phyloP scores from a whole-genome alignment of 2,113 vertebrate species.

The Heterocephalus glaber region DNA sequence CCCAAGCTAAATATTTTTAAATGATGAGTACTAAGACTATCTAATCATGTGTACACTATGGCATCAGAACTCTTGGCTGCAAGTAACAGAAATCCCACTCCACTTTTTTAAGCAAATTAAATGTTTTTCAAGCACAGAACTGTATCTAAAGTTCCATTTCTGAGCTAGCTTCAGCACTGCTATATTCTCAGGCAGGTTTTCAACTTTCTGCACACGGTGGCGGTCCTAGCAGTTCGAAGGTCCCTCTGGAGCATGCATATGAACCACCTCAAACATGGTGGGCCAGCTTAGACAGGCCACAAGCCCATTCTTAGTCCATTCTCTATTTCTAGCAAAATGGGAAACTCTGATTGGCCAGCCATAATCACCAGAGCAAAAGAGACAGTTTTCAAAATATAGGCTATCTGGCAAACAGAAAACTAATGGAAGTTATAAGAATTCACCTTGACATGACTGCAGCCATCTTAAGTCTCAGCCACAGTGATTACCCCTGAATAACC shows the following conservation, averaged over 20 bases:
- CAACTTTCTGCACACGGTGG: neutral
- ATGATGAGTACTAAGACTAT: neutral
- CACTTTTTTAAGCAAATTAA: neutral
- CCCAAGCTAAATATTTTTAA: neutral
- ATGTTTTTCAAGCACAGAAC: neutral
- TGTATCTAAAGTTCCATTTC: neutral
- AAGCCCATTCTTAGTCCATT: neutral
- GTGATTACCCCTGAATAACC: too few species aligned
- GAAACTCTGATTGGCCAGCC: neutral
- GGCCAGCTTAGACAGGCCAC: neutral
- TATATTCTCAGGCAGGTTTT: neutral
- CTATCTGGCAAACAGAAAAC: neutral
- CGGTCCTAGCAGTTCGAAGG: neutral
- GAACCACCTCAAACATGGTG: neutral
- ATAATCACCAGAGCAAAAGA: neutral
- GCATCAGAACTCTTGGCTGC: neutral
- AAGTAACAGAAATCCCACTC: neutral
- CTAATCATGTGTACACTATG: neutral
- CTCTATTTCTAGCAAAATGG: neutral
- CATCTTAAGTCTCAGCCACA: neutral
- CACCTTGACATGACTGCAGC: neutral
- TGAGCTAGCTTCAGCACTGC: neutral
- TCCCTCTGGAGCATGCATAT: neutral
- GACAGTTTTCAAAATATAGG: neutral
- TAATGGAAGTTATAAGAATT: neutral